phyloP scores from a whole-genome alignment of 2,113 vertebrate genomes.

The Barbus barbus region DNA sequence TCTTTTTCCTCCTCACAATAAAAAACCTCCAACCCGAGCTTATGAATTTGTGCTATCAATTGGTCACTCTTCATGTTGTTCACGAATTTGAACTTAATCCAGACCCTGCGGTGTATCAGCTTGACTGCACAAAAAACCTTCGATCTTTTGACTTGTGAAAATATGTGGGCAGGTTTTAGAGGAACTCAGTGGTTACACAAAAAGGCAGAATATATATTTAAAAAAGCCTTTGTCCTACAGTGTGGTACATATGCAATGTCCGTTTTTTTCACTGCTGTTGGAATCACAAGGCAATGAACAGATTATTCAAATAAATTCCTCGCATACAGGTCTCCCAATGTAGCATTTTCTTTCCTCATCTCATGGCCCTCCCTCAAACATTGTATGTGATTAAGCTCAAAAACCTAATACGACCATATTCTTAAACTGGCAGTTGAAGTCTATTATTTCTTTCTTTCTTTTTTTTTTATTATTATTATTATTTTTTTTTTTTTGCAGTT shows the following conservation, averaged over 20 bases:
- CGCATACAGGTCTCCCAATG: background rate
- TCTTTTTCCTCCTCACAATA: too few relatives aligned
- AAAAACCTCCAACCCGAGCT: too few relatives aligned
- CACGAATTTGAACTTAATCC: background rate
- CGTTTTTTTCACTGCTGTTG: background rate
- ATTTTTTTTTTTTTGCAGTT: too few relatives aligned
- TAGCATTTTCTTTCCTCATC: background rate
- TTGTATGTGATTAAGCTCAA: too few relatives aligned
- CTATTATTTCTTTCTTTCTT: too few relatives aligned
- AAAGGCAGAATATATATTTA: background rate
- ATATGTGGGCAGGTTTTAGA: background rate
- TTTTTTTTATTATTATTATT: too few relatives aligned
- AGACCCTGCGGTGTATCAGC: constrained; percentile 1
- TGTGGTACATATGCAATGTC: background rate
- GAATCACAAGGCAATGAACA: background rate
- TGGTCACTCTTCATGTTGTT: too few relatives aligned
- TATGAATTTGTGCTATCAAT: too few relatives aligned
- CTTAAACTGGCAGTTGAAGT: too few relatives aligned
- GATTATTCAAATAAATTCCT: background rate
- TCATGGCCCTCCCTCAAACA: background rate
- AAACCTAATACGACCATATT: too few relatives aligned
- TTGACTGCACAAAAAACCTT: background rate
- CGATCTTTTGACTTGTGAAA: background rate
- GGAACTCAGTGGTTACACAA: background rate
- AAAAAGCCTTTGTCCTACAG: background rate